phyloP scores from a whole-genome alignment of 2,888 invertebrate species.

The Xestia xanthographa region DNA sequence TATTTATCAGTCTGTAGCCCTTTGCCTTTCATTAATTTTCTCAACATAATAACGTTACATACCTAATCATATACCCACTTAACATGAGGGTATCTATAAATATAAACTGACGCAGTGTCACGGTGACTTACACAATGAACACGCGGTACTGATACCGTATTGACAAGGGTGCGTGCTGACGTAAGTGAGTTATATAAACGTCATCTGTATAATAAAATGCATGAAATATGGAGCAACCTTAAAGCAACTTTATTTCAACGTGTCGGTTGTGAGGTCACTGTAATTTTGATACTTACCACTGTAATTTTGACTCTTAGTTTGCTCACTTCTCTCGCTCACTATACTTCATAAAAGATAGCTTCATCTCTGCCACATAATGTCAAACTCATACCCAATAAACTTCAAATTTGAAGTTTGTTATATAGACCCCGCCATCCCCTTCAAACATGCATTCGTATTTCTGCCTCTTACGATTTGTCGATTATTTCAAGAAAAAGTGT shows the following conservation, averaged over 20 bases:
- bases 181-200: constrained; percentile 23
- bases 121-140: constrained; percentile 33
- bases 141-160: constrained; percentile 42
- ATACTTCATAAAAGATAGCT: too few species aligned
- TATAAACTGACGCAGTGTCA: constrained; percentile 49
- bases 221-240: not conserved
- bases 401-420: too few species aligned
- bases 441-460: too few species aligned
- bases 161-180: constrained; percentile 55
- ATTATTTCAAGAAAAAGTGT: too few species aligned
- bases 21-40: not conserved
- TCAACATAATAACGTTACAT: not conserved
- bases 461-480: too few species aligned
- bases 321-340: too few species aligned
- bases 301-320: not conserved
- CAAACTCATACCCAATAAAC: too few species aligned
- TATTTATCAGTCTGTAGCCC: too few species aligned
- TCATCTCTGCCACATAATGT: too few species aligned
- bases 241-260: not conserved
- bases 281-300: not conserved
- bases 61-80: constrained; percentile 8
- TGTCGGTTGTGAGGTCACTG: not conserved
- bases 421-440: too few species aligned
- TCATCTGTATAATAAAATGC: constrained; percentile 9
- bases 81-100: constrained; percentile 13